phyloP scores from a whole-genome alignment of 2,888 invertebrate genomes.

The Anagyrus pseudococci region DNA sequence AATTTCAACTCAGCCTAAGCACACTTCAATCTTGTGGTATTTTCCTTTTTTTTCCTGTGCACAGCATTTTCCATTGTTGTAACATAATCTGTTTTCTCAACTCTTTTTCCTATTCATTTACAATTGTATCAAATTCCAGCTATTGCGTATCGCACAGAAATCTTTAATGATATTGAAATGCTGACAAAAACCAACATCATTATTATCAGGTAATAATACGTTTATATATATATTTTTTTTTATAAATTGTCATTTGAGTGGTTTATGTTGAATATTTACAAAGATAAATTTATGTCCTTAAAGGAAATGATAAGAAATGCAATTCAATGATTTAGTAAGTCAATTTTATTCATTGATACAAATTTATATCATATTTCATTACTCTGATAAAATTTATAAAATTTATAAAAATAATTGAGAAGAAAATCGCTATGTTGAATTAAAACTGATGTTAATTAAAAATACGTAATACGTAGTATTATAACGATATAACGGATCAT shows the following conservation, averaged over 20 bases:
- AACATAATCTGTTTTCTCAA: slow-evolving; percentile 20
- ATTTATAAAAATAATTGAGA: neutral
- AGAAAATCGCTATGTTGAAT: slow-evolving; percentile 6
- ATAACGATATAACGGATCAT: slow-evolving; percentile 21
- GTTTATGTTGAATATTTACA: too few relatives aligned
- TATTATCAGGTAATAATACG: neutral
- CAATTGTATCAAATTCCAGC: slow-evolving; percentile 4
- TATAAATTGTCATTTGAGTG: slow-evolving; percentile 3
- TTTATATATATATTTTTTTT: slow-evolving; percentile 1
- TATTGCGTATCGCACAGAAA: neutral
- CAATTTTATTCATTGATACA: neutral
- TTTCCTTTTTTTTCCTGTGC: slow-evolving; percentile 4
- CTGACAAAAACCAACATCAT: slow-evolving; percentile 12
- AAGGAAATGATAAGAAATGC: neutral
- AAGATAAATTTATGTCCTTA: neutral
- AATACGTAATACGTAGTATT: too few relatives aligned
- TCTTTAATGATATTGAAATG: slow-evolving; percentile 13
- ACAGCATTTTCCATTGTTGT: slow-evolving; percentile 9
- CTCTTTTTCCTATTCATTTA: slow-evolving; percentile 18
- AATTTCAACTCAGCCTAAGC: slow-evolving; percentile 26
- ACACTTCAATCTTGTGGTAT: slow-evolving; percentile 4
- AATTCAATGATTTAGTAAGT: neutral
- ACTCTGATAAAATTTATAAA: slow-evolving; percentile 5
- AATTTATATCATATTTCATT: neutral
- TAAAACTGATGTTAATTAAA: slow-evolving; percentile 3